Evolutionary conservation across 2,888 invertebrate genomes (phyloP).

Genomic region (Drosophila formosana): DNA sequence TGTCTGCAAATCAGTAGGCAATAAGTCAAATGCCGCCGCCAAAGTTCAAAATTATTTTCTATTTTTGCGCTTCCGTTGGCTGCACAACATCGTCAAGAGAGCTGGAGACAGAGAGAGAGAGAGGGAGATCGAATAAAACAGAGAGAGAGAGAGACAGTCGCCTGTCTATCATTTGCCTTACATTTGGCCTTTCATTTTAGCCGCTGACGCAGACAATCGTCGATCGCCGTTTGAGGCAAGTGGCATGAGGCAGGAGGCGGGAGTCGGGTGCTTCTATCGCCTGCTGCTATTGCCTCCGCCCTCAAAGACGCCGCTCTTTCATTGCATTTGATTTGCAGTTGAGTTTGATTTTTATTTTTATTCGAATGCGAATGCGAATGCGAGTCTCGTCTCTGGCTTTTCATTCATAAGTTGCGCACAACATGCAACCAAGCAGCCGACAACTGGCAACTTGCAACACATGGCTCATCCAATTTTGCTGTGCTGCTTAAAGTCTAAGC

Average conservation of each 20-base stretch:
- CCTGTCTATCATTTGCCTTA: conserved; percentile 79
- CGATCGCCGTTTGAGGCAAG: conserved; percentile 29
- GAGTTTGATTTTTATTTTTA: conserved; percentile 47
- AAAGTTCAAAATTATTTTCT: conserved; percentile 76
- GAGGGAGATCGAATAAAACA: conserved; percentile 3
- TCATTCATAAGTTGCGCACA: conserved; percentile 60
- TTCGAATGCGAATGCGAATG: conserved; percentile 3
- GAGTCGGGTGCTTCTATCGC: no score
- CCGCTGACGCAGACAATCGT: conserved; percentile 72
- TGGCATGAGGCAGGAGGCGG: conserved; percentile 12
- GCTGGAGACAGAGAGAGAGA: background rate
- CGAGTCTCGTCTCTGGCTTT: conserved; percentile 23
- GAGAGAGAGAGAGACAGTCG: conserved; percentile 61
- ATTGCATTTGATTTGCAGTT: conserved; percentile 48
- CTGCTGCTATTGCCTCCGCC: conserved; percentile 38
- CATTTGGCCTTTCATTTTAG: conserved; percentile 79
- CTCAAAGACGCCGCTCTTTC: conserved; percentile 71
- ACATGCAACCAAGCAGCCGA: conserved; percentile 36
- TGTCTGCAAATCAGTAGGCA: conserved; percentile 81
- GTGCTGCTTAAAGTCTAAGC: conserved; percentile 23
- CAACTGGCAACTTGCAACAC: conserved; percentile 44
- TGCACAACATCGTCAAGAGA: background rate
- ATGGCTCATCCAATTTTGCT: conserved; percentile 58
- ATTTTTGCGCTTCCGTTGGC: conserved; percentile 77
- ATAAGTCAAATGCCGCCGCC: conserved; percentile 79